Evolutionary conservation across 2,888 invertebrate genomes (phyloP), one percentile per base, ranked within the genome.

Genomic region (Eilema griseolum): DNA sequence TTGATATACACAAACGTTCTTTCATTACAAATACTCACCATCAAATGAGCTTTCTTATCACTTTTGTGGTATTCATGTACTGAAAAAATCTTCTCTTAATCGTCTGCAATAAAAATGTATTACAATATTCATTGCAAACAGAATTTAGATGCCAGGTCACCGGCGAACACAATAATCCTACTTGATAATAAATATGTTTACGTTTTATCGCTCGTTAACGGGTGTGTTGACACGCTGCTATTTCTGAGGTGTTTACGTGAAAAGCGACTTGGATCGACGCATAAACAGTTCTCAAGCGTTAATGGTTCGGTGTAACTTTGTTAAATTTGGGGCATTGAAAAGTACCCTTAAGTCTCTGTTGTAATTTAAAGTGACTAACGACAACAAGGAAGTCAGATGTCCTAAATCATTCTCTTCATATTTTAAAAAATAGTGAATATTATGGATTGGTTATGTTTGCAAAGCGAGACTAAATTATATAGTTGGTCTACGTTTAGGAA

Each of bases 141-240:
- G 66, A 24, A 68, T 67, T 69, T 52, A 33, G 2, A 14, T 26
- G 14, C 56, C 41, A 59, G 60, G 68, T 61, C 26, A 68, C 20
- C 28, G 56, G 37, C 61, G 26, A 59, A 69, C 46, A 41, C 26
- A 67, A 70, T 37, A 70, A 56, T 71, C 59, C 72, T 57, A 72
- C 74, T 76, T 79, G 62, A 52, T 69, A 67, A 62, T 72, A 66
- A 66, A 59, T 46, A 52, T n/a, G 41, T 52, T 66, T 65, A 61
- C 61, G 71, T 78, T 85, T 86, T 83, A 87, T 80, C 69, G 79
- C 71, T 78, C 67, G 76, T 85, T 86, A 84, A 88, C 82, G 79
- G 67, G 71, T 52, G 37, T 82, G 81, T 83, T 86, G 84, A 85
- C 84, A 72, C 80, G 78, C 14, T 77, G 83, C 61, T 71, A 69